Base-by-base conservation (phyloP, 2,113 vertebrate genomes). In the Craseonycteris thonglongyai region DNA sequence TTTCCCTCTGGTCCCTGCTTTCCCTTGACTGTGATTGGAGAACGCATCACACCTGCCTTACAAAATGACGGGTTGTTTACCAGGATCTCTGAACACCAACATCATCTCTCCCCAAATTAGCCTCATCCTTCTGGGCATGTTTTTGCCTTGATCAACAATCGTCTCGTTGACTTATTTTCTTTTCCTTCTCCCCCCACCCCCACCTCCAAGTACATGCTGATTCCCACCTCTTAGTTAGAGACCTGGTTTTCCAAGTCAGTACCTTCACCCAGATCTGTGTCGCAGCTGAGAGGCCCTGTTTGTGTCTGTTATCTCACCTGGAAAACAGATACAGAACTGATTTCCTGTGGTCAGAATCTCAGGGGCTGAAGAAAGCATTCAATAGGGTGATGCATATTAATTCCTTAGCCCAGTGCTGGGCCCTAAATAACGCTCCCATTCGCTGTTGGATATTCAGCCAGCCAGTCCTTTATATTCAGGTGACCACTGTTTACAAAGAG, bases 391-490 rank as follows among this genome's bases (percentile, higher is more conserved):
- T 1, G 28, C n/a, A 6, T 6, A 4, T 19, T 45, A 28, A 6
- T 51, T 30, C 35, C 61, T 68, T 45, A 11, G n/a, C n/a, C 66
- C 75, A 6, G 5, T 1, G 59, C 69, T 45, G 7, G 1, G 3
- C 42, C 35, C 30, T 21, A 0, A 4, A 9, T 30, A 78, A 6
- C 35, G 3, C 35, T 24, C 28, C 12, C 0, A 1, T 21, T 9
- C 15, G 33, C 61, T 16, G 4, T 1, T 14, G 42, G 76, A 1
- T 0, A 2, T 24, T 30, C 68, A 33, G 49, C 18, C 12, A 0
- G 59, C n/a, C 49, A 54, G 21, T 3, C n/a, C 13, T 33, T 33
- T 45, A 4, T 18, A 7, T 21, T 56, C 78, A 66, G 38, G 21
- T 2, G 40, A 38, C 13, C 56, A 2, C 13, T 3, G 21, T 47